These are phyloP conservation scores for Phaenicophaeus curvirostris DNA, from an alignment of 2,797 vertebrate genomes.

Conservation along the genomic window DNA sequence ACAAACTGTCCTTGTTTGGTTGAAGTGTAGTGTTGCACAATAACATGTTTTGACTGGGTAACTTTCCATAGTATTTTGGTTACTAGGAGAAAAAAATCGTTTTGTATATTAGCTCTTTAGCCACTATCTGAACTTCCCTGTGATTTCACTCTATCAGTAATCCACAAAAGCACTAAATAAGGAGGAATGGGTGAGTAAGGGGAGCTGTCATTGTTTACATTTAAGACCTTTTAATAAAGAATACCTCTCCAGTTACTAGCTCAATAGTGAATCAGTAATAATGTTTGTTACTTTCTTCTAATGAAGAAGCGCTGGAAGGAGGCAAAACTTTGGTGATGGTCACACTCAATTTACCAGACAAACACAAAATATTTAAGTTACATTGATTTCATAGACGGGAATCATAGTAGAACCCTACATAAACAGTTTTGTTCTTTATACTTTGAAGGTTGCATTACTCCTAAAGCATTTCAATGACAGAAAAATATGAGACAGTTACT, in stretches of 20 bases:
- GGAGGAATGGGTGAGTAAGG: background rate
- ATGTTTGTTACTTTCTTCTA: background rate
- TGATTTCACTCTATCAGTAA: background rate
- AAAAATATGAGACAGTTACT: background rate
- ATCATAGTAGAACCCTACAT: background rate
- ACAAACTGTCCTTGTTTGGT: background rate
- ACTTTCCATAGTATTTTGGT: background rate
- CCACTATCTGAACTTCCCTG: background rate
- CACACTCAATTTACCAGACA: background rate
- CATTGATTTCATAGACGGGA: background rate
- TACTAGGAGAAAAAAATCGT: background rate
- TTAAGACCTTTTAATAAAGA: background rate
- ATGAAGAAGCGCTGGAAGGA: background rate
- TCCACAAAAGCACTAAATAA: background rate
- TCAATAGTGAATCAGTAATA: background rate
- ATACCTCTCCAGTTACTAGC: background rate
- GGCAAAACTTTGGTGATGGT: background rate
- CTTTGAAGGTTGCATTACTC: background rate
- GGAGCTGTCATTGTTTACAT: background rate
- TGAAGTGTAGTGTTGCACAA: background rate
- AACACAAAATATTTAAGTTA: background rate
- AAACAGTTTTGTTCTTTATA: slow-evolving; percentile 2
- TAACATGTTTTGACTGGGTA: background rate
- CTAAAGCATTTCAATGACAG: slow-evolving; percentile 13
- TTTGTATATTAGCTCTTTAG: background rate